Evolutionary conservation across 1,140 invertebrate genomes (phyloP), one percentile per base, ranked within the genome.

Genomic region (Bombus confusus): DNA sequence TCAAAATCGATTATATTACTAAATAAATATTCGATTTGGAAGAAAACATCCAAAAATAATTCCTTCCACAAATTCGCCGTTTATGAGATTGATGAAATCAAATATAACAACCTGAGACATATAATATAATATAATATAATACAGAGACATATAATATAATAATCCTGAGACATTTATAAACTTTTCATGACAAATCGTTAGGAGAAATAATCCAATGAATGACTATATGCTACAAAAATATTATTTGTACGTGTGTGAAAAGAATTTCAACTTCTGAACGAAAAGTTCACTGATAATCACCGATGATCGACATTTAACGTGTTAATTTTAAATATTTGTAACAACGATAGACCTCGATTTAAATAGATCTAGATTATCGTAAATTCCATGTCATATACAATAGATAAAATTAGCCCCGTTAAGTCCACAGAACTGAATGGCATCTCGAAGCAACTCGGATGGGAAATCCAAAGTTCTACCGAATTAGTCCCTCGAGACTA

Each of bases 401-500:
- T 15, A 22, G 47, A 6, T 59, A n/a, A 41, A 39, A 77, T 41
- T 28, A 62, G 18, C 37, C 8, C 6, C 22, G 31, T 39, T 9
- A 68, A 79, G 66, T 43, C 2, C 10, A 28, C 31, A 57, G 69
- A 84, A 31, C 1, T 3, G n/a, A 25, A 13, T 15, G 9, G 15
- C 13, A 25, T 71, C 34, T 52, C 25, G 64, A 52, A 39, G 66
- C 39, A 18, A 39, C 5, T 9, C n/a, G 39, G 28, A 15, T 34
- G 3, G 5, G 37, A 57, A 47, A 43, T 69, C 31, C 52, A 18
- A 59, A 84, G 25, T 72, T 71, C 25, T n/a, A 1, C 13, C 39
- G 37, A 79, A 79, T 78, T 84, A 57, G 66, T 47, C 39, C 47
- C 9, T 34, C 3, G 75, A 37, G 74, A 34, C 66, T 39, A 10